These are phyloP conservation scores for Zoanthus gigantus DNA, from an alignment of 92 coral and sea anemone species.

Conservation along the genomic window DNA sequence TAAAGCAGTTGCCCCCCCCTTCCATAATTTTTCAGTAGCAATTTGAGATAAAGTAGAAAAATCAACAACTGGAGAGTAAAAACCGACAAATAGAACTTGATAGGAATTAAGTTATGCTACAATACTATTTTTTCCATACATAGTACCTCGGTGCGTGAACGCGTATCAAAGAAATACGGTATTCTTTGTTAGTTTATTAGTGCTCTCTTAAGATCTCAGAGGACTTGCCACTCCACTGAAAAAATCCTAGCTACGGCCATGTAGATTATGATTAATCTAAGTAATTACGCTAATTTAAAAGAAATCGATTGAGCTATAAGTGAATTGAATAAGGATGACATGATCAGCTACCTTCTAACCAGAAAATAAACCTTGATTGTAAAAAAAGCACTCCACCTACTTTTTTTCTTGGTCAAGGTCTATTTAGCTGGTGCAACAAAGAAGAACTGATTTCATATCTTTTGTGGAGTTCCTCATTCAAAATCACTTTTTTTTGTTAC, in stretches of 20 bases:
- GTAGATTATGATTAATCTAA: no score
- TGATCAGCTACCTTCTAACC: neutral
- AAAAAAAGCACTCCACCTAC: conserved; percentile 45
- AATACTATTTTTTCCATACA: neutral
- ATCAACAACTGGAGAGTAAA: no score
- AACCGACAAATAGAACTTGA: no score
- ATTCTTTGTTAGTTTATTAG: no score
- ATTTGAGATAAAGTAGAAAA: no score
- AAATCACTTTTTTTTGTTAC: conserved; percentile 9
- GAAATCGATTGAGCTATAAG: neutral
- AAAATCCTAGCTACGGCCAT: no score
- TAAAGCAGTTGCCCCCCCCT: no score
- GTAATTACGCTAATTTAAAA: neutral
- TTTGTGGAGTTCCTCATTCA: conserved; percentile 48
- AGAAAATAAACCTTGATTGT: conserved; percentile 12
- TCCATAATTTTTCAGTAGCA: no score
- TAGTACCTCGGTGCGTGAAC: neutral
- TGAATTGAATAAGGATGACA: conserved; percentile 6
- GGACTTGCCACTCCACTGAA: no score
- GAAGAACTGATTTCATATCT: conserved; percentile 30
- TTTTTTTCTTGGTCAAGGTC: conserved; percentile 5
- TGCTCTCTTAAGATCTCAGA: no score
- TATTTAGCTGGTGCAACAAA: neutral
- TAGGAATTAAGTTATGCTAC: no score
- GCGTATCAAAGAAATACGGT: no score